Conservation (phyloP, 2,113 vertebrate genomes). For the Serinus canaria region DNA sequence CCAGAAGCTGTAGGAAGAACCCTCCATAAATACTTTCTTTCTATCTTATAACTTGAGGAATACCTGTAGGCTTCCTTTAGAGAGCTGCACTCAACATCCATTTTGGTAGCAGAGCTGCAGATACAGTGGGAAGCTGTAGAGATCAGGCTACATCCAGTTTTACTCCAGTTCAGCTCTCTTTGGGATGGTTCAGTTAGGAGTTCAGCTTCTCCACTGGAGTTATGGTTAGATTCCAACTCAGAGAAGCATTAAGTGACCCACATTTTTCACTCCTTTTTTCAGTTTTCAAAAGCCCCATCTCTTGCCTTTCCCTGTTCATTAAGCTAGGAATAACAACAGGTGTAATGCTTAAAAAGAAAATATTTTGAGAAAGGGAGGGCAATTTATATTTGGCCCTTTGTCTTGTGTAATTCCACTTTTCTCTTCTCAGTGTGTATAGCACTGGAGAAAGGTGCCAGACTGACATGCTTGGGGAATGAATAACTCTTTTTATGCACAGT, state of each 20-base stretch:
- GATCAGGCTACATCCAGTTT: background rate
- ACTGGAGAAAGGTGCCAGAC: conserved; percentile 7
- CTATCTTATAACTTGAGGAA: background rate
- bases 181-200: background rate
- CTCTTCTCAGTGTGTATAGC: background rate
- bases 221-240: background rate
- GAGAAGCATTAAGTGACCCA: background rate
- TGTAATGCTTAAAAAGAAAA: background rate
- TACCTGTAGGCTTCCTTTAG: background rate
- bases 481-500: background rate
- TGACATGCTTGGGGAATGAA: background rate
- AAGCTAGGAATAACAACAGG: background rate
- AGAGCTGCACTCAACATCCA: background rate
- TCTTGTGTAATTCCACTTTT: background rate
- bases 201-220: background rate
- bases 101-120: background rate
- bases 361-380: background rate
- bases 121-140: background rate
- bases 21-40: background rate
- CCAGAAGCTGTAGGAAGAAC: background rate
- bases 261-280: background rate
- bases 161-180: background rate
- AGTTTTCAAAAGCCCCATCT: background rate
- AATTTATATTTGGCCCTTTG: background rate
- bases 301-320: background rate